These are phyloP conservation scores for Cotesia vestalis DNA, from an alignment of 1,140 invertebrate species.

Conservation along the genomic window DNA sequence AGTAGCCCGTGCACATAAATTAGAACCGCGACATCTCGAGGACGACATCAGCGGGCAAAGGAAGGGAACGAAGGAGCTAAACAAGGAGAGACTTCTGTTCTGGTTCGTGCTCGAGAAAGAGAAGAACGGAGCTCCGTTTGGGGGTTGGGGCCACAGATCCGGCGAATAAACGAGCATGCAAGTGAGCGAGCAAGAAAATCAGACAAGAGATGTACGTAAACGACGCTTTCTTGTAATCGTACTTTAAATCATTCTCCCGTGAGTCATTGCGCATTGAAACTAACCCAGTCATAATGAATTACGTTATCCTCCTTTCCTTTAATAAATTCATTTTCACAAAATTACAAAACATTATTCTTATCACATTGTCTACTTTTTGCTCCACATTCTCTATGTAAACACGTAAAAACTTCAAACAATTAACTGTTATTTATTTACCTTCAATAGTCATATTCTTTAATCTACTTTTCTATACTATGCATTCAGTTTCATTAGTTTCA, in stretches of 20 bases:
- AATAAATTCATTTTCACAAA: too few relatives aligned
- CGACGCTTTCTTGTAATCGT: slow-evolving; percentile 21
- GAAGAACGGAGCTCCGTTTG: slow-evolving; percentile 6
- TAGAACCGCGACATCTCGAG: slow-evolving; percentile 55
- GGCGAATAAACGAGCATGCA: neutral
- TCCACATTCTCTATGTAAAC: too few relatives aligned
- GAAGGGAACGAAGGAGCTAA: slow-evolving; percentile 8
- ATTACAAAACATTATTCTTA: too few relatives aligned
- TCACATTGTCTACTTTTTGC: too few relatives aligned
- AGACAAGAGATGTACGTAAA: slow-evolving; percentile 29
- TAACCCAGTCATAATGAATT: slow-evolving; percentile 2
- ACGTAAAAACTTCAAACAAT: too few relatives aligned
- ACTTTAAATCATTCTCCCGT: slow-evolving; percentile 17
- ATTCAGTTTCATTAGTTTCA: too few relatives aligned
- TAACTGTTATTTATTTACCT: too few relatives aligned
- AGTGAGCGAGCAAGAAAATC: slow-evolving; percentile 27
- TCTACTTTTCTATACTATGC: too few relatives aligned
- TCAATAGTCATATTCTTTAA: too few relatives aligned
- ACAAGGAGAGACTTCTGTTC: neutral
- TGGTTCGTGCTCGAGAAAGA: neutral
- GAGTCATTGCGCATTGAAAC: slow-evolving; percentile 8
- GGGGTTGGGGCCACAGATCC: neutral
- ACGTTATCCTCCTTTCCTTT: neutral
- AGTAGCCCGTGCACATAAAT: slow-evolving; percentile 60
- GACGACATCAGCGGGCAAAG: slow-evolving; percentile 41